Evolutionary conservation across 2,888 invertebrate species (phyloP).

Genomic region (Agonopterix alstromeriana): DNA sequence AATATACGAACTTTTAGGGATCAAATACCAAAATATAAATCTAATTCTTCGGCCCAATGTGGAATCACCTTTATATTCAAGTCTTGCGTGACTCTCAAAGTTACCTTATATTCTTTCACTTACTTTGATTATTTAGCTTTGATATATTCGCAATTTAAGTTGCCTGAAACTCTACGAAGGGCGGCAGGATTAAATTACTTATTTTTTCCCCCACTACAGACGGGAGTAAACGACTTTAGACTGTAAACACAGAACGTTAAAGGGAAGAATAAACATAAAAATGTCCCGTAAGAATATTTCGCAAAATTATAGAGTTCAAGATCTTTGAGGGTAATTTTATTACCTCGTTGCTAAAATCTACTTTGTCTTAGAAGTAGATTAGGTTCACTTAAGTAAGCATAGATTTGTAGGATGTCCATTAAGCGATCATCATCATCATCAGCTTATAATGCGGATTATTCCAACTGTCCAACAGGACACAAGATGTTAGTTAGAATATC

Average conservation of each 20-base stretch:
- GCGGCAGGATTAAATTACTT: constrained; percentile 63
- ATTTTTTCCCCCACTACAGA: constrained; percentile 45
- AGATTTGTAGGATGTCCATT: too few species aligned
- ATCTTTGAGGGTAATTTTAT: not conserved
- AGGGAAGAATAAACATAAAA: constrained; percentile 6
- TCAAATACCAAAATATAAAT: too few species aligned
- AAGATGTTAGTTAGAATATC: too few species aligned
- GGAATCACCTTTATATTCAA: constrained; percentile 23
- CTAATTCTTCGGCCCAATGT: too few species aligned
- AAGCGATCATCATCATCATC: too few species aligned
- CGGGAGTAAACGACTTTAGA: constrained; percentile 44
- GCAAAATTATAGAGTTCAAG: constrained; percentile 1
- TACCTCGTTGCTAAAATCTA: not conserved
- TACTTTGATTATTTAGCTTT: constrained; percentile 71
- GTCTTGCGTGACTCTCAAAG: constrained; percentile 40
- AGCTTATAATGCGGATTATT: too few species aligned
- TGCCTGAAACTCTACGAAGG: constrained; percentile 63
- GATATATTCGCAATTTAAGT: constrained; percentile 73
- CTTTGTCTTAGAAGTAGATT: not conserved
- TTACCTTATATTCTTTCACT: constrained; percentile 61
- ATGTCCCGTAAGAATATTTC: constrained; percentile 1
- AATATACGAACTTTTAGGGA: too few species aligned
- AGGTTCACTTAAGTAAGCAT: too few species aligned
- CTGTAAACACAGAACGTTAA: constrained; percentile 32
- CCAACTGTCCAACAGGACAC: too few species aligned